Base-by-base conservation (phyloP, 2,113 vertebrate genomes). In the Macaca nemestrina region DNA sequence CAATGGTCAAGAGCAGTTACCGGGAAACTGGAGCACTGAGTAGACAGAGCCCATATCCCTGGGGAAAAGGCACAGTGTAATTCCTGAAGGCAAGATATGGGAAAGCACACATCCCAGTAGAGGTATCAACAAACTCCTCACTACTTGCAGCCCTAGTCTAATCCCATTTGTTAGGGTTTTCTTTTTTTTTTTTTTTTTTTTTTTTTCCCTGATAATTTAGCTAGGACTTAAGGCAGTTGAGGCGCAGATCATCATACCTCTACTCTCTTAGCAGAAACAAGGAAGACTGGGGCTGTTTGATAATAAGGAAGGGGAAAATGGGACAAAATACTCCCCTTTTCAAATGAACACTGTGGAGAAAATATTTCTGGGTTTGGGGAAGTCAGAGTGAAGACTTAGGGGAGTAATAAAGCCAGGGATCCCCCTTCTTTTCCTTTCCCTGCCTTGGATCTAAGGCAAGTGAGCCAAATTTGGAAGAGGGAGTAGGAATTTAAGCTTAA, bases 61-160 rank as follows among this genome's bases (percentile, higher is more conserved):
- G 76, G 88, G 67, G 94, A 95, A 88, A 98, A 98, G 98, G 98
- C 98, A 98, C 98, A 93, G 67, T 94, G 68, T 94, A 95, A 96
- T 97, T 98, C 94, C 97, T 94, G 96, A 97, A 97, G 88, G 93
- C 84, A 52, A 96, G 50, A 67, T 11, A 92, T 20, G 85, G 86
- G 83, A 88, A 90, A 76, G 52, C 59, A 88, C 86, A 82, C 68
- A 87, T 76, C 67, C 79, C 81, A 93, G 75, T 75, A 79, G 70
- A 90, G 40, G 23, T 83, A 94, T 80, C 50, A 78, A 87, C 23
- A 73, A 82, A 93, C 38, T 95, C 40, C 40, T 95, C 73, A 67
- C 43, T 72, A 87, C 25, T 38, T 55, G 43, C 45, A 95, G 64
- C 55, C 84, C 61, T 52, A 86, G 78, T 55, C 82, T 76, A 93